Evolutionary conservation across 1,140 invertebrate genomes (phyloP).

Genomic region (Drosophila fuyamai): DNA sequence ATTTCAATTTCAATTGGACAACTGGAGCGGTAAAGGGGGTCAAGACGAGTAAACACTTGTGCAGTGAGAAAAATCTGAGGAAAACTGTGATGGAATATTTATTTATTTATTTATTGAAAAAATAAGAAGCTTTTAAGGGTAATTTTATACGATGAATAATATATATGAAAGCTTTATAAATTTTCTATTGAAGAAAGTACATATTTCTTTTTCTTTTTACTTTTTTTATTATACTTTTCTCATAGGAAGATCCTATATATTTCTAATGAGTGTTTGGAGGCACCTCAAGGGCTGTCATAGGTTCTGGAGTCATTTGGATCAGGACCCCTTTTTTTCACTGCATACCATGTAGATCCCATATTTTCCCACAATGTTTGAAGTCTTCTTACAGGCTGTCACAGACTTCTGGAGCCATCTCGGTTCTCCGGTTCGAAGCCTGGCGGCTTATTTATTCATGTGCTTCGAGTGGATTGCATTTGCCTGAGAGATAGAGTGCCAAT

Average conservation of each 20-base stretch:
- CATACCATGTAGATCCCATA: neutral
- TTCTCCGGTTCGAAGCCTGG: constrained; percentile 22
- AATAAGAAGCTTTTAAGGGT: too few relatives aligned
- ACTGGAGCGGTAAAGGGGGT: constrained; percentile 51
- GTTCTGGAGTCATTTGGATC: too few relatives aligned
- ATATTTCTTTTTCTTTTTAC: too few relatives aligned
- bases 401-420: constrained; percentile 64
- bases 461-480: constrained; percentile 43
- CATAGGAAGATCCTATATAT: too few relatives aligned
- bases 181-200: too few relatives aligned
- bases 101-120: too few relatives aligned
- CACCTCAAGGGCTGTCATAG: too few relatives aligned
- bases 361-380: constrained; percentile 1
- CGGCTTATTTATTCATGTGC: constrained; percentile 52
- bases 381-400: constrained; percentile 46
- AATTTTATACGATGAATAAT: too few relatives aligned
- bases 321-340: neutral
- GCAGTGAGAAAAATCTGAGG: constrained; percentile 4
- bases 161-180: too few relatives aligned
- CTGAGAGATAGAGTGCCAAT: constrained; percentile 65
- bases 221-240: too few relatives aligned
- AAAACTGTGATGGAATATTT: too few relatives aligned
- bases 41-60: constrained; percentile 8
- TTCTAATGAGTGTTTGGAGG: too few relatives aligned
- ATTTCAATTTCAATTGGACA: constrained; percentile 71